Base-by-base conservation (phyloP, 2,888 invertebrate genomes). In the Dermolepida albohirtum region DNA sequence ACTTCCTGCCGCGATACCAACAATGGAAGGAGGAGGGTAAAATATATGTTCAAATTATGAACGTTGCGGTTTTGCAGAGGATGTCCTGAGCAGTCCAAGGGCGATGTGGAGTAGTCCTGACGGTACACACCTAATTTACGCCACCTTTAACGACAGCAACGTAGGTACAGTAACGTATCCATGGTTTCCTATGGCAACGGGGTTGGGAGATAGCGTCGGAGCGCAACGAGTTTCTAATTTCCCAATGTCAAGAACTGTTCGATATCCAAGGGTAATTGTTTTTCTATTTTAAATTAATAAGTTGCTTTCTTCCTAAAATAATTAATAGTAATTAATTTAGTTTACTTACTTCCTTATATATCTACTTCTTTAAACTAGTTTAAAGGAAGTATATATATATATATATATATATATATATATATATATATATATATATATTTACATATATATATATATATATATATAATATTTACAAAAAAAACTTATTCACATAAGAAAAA, bases 91-190 rank as follows among this genome's bases (percentile, higher is more conserved):
- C 74, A 87, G 87, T 73, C 91, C 89, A 67, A 89, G 93, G 79
- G 96, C 96, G 54, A 85, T 94, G 75, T 98, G 97, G 97, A 90
- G 93, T 81, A 94, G 91, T 66, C 86, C 88, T 14, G 93, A 94
- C 81, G 96, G 96, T 59, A 87, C 89, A 43, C 90, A 91, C 78
- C 88, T 98, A 69, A 88, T 96, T 81, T 98, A 90, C 84, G 94
- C 92, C 64, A 89, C 91, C 74, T 95, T 95, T 85, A 94, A 95
- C 85, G 95, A 95, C 84, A 89, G 89, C 66, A 87, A 88, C 72
- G 93, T 94, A 65, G 90, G 92, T 49, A 88, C 89, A 79, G 87
- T 93, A 83, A 89, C 89, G 77, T 93, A 92, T 84, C 94, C 95
- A 40, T 91, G 94, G 88, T 90, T 95, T 81, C 90, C 93, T 40